Evolutionary conservation across 2,797 vertebrate species (phyloP), one percentile per base, ranked within the genome.

Genomic region (Poliocrania exsul): DNA sequence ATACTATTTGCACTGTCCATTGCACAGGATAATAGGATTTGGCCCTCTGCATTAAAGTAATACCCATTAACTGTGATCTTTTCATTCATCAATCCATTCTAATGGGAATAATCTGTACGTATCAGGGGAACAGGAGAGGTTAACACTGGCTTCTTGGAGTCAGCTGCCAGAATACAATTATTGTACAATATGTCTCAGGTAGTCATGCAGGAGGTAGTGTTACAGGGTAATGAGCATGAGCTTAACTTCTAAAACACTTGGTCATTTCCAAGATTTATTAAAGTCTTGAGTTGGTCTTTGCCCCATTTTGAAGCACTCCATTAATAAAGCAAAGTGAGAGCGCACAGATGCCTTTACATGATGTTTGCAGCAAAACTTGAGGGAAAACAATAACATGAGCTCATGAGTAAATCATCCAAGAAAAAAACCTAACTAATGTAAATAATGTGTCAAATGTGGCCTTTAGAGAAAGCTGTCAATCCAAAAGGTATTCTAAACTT

Each of bases 61-160:
- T 96, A 66, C 77, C 92, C 91, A 88, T 96, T 97, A 95, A 64
- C 93, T 91, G n/a, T 73, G 93, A 97, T 94, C 87, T 94, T 92
- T 93, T 86, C 79, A 95, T 96, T 94, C 87, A 92, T 93, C 96
- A 97, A 40, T 80, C 93, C 86, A 47, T 91, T 90, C 79, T 94
- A 94, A 90, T 88, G 96, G 96, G 77, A 95, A 62, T 96, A 93
- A 95, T 95, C 58, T 84, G 81, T 71, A 9, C 1, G 49, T 89
- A 69, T 50, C 37, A 11, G 89, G 92, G 92, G 93, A 94, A 37
- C 4, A 1, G 82, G 72, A 81, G 92, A 95, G 93, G 85, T 88
- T 94, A 93, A 88, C 38, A 2, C 54, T 0, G 9, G 80, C 69
- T 79, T 57, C 91, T 85, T 0, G 2, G 86, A 93, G 86, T 58